Base-by-base conservation (phyloP, 2,113 vertebrate genomes). In the Empidonax traillii region DNA sequence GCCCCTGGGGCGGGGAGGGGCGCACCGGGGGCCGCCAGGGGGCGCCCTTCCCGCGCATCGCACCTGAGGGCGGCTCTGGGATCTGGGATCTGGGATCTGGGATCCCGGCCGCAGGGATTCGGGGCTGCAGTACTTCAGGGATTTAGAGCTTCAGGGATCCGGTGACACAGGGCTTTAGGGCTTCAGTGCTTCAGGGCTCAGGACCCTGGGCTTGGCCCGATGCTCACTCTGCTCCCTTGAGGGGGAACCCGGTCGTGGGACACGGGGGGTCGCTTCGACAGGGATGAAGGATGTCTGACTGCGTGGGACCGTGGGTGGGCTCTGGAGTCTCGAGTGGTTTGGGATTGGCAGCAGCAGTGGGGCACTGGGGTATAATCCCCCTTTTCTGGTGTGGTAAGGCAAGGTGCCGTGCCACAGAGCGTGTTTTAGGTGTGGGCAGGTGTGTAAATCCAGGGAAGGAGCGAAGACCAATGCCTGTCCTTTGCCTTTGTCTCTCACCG, bases 201-300 rank as follows among this genome's bases (percentile, higher is more conserved):
- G 35, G 23, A 33, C 5, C 44, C 31, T 12, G 13, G 51, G 44
- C 28, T 59, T 11, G 10, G 24, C 43, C 24, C n/a, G 39, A 35
- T 24, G 43, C 49, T 63, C 23, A 33, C 20, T 53, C 33, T 20
- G 1, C 19, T 16, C 16, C 22, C 20, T 2, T 8, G 8, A 22
- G 10, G 39, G 14, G 46, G 49, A 51, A 1, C 0, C 2, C 47
- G 15, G 24, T 25, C 11, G 20, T 2, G 78, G 28, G 39, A 46
- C 53, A 5, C 6, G 2, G 5, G 5, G 8, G 4, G 7, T 59
- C 6, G 20, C 8, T 35, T 7, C 2, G 6, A 17, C 0, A 10
- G 43, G 53, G 27, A 10, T 16, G 62, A 62, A 28, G 33, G 27
- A 23, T 68, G n/a, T 14, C 27, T 35, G 31, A 4, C 8, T 12